phyloP scores from a whole-genome alignment of 2,113 vertebrate genomes.

The Myodes glareolus region DNA sequence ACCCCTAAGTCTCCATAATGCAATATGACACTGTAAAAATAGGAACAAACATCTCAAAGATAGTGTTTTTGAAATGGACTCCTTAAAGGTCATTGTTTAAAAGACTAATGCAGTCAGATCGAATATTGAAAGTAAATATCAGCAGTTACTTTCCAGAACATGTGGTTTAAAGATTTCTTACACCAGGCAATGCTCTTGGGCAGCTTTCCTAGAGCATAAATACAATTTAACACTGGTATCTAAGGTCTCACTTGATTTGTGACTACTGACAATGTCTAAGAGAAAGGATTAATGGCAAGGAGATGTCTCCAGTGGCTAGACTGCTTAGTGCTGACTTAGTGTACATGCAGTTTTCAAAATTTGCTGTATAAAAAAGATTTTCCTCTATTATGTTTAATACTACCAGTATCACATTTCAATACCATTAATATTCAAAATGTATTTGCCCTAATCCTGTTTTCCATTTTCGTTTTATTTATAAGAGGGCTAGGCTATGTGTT shows the following conservation, averaged over 20 bases:
- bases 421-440: slow-evolving; percentile 53
- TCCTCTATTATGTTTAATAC: slow-evolving; percentile 67
- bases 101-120: neutral
- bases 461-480: slow-evolving; percentile 42
- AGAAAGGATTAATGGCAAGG: slow-evolving; percentile 65
- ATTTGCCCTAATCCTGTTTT: slow-evolving; percentile 72
- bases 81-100: slow-evolving; percentile 47
- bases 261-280: slow-evolving; percentile 70
- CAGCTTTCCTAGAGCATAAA: slow-evolving; percentile 77
- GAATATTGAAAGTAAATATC: slow-evolving; percentile 48
- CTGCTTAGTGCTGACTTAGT: slow-evolving; percentile 68
- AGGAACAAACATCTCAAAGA: neutral
- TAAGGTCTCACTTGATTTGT: slow-evolving; percentile 77
- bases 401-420: slow-evolving; percentile 64
- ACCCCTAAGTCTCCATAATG: neutral
- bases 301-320: slow-evolving; percentile 25
- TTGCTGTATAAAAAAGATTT: neutral
- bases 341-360: neutral
- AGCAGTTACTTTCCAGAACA: slow-evolving; percentile 50
- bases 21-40: neutral
- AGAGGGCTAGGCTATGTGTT: slow-evolving; percentile 71
- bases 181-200: neutral
- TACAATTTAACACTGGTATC: slow-evolving; percentile 72
- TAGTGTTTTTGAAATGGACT: neutral
- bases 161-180: slow-evolving; percentile 60